Evolutionary conservation across 2,888 invertebrate species (phyloP).

Genomic region (Subacronicta megacephala): DNA sequence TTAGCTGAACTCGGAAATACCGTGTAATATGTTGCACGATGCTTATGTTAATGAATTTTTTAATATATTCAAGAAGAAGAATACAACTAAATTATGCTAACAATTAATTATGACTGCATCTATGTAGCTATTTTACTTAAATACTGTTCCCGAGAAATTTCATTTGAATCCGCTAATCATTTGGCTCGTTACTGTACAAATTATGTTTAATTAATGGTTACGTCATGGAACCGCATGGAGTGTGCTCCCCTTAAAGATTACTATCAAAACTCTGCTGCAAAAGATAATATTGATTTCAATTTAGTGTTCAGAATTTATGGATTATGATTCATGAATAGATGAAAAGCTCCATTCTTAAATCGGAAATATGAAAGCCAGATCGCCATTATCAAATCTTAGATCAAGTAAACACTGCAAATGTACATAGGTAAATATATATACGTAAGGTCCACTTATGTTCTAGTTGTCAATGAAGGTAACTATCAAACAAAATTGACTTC

Average conservation of each 20-base stretch:
- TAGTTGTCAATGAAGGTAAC: constrained; percentile 50
- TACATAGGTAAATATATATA: constrained; percentile 28
- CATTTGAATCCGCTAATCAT: constrained; percentile 13
- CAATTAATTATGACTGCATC: constrained; percentile 15
- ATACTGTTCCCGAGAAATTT: constrained; percentile 16
- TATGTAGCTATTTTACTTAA: constrained; percentile 13
- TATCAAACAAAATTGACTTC: constrained; percentile 56
- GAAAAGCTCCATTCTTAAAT: constrained; percentile 22
- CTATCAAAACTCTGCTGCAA: neutral
- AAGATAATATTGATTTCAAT: no score
- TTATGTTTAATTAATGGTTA: constrained; percentile 27
- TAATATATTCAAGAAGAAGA: constrained; percentile 15
- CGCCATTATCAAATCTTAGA: constrained; percentile 43
- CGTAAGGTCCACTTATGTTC: constrained; percentile 39
- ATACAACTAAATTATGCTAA: neutral
- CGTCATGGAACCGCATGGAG: constrained; percentile 29
- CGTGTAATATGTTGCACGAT: constrained; percentile 49
- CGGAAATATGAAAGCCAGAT: constrained; percentile 32
- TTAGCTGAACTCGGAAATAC: constrained; percentile 45
- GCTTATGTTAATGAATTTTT: constrained; percentile 41
- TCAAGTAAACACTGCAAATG: constrained; percentile 23
- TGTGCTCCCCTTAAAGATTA: constrained; percentile 16
- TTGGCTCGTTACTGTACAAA: constrained; percentile 22
- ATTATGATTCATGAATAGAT: no score
- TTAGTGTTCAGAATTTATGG: no score